Evolutionary conservation across 2,888 invertebrate genomes (phyloP).

Genomic region (Parnassius apollo): DNA sequence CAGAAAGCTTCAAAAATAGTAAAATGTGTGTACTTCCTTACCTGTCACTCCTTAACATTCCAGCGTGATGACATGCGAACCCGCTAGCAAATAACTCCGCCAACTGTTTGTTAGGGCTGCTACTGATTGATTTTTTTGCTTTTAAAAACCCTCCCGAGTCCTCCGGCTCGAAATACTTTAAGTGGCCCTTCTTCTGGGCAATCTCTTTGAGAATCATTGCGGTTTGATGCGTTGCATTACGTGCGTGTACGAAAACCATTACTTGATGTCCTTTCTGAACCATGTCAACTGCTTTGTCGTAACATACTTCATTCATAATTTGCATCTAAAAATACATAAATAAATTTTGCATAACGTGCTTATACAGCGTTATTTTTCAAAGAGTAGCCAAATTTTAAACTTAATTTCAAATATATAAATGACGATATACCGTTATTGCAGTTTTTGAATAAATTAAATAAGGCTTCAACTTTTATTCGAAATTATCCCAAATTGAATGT

Average conservation of each 20-base stretch:
- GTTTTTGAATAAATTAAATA: too few species aligned
- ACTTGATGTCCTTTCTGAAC: conserved; percentile 95
- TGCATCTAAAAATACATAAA: conserved; percentile 69
- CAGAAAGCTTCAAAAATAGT: too few species aligned
- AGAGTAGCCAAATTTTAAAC: too few species aligned
- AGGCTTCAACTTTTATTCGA: too few species aligned
- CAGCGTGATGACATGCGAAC: conserved; percentile 98
- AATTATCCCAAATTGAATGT: too few species aligned
- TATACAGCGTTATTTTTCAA: too few species aligned
- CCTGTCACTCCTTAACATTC: conserved; percentile 94
- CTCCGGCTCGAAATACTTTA: conserved; percentile 85
- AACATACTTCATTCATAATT: conserved; percentile 95
- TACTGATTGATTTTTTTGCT: conserved; percentile 85
- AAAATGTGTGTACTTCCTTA: conserved; percentile 43
- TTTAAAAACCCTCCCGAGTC: conserved; percentile 83
- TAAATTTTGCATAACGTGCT: too few species aligned
- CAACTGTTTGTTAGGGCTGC: conserved; percentile 90
- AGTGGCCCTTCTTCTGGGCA: conserved; percentile 88
- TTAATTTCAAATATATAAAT: too few species aligned
- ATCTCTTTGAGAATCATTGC: conserved; percentile 92
- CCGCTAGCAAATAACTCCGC: conserved; percentile 92
- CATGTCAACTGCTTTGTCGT: conserved; percentile 93
- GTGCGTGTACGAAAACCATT: conserved; percentile 99
- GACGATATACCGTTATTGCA: too few species aligned
- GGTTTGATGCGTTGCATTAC: conserved; percentile 96